Base-by-base conservation (phyloP, 2,797 vertebrate species). In the Rhodeus uyekii region DNA sequence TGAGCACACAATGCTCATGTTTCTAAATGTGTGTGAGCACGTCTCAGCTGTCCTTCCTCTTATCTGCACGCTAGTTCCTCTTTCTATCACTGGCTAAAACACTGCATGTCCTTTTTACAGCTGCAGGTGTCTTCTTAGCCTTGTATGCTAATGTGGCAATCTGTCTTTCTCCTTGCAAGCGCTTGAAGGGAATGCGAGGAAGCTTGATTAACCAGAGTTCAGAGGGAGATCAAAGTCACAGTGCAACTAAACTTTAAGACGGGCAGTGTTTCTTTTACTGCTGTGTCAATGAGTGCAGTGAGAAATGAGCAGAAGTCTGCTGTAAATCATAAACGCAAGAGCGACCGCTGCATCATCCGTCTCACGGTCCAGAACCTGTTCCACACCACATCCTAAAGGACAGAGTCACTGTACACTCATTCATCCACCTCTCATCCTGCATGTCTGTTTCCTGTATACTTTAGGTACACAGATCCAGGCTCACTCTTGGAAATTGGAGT, bases 101-200 rank as follows among this genome's bases (percentile, higher is more conserved):
- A 69, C n/a, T 16, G 34, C 8, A 29, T 61, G 67, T 80, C 78
- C 78, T 71, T 80, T 80, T 80, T 42, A 78, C 18, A 16, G 48
- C 67, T 80, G 67, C 39, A 71, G 78, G 78, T 80, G 53, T 61
- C 78, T 80, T 71, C 29, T 46, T 80, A 80, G 67, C 78, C 67
- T 80, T 80, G 78, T 60, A 80, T 71, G 78, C 50, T 80, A 72
- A 80, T 80, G 65, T 80, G 53, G 67, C 67, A 80, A 80, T 80
- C 67, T 60, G 67, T 80, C 78, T 69, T 80, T 80, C 50, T 80
- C 67, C 38, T 34, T 36, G 53, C 22, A 3, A 61, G 65, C 53
- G 72, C 14, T 46, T 48, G 53, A 80, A 60, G 65, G 53, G 42
- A 42, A 71, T 63, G 42, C 22, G 16, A 73, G 58, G 32, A 64